These are phyloP conservation scores for Drosophila gaucha DNA, from an alignment of 2,888 invertebrate genomes.

Conservation along the genomic window DNA sequence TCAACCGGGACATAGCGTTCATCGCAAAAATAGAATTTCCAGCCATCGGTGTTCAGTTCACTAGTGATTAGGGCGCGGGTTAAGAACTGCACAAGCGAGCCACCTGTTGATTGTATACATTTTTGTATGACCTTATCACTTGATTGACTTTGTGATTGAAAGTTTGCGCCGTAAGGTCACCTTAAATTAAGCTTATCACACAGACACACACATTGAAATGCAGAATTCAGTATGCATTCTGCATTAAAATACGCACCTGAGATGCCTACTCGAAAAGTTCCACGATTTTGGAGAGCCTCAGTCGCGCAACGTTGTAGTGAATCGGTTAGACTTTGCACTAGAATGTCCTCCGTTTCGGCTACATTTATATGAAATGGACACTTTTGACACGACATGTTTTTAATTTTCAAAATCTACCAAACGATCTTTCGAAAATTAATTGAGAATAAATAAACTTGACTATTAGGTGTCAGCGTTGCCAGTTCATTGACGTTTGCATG, in stretches of 20 bases:
- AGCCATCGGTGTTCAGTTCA: slow-evolving; percentile 92
- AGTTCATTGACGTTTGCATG: neutral
- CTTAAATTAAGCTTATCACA: slow-evolving; percentile 69
- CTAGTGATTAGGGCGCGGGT: slow-evolving; percentile 88
- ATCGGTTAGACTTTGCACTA: slow-evolving; percentile 38
- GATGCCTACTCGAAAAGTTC: slow-evolving; percentile 54
- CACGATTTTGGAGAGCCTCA: slow-evolving; percentile 27
- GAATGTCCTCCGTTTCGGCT: slow-evolving; percentile 44
- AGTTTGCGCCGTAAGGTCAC: slow-evolving; percentile 60
- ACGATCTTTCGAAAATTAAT: slow-evolving; percentile 8
- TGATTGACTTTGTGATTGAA: slow-evolving; percentile 8
- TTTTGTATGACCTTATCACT: neutral
- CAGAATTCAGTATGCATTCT: neutral
- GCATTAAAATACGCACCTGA: slow-evolving; percentile 51
- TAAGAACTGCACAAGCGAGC: slow-evolving; percentile 92
- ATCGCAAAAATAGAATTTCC: slow-evolving; percentile 97
- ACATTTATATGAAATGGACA: slow-evolving; percentile 32
- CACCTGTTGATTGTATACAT: slow-evolving; percentile 87
- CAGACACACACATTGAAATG: slow-evolving; percentile 10
- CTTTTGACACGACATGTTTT: slow-evolving; percentile 30
- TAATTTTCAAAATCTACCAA: neutral
- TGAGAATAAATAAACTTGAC: neutral
- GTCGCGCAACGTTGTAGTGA: slow-evolving; percentile 37
- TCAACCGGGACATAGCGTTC: slow-evolving; percentile 95
- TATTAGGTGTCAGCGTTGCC: slow-evolving; percentile 20